These are phyloP conservation scores for Standfussiana lucernea DNA, from an alignment of 2,888 invertebrate species.

Conservation along the genomic window DNA sequence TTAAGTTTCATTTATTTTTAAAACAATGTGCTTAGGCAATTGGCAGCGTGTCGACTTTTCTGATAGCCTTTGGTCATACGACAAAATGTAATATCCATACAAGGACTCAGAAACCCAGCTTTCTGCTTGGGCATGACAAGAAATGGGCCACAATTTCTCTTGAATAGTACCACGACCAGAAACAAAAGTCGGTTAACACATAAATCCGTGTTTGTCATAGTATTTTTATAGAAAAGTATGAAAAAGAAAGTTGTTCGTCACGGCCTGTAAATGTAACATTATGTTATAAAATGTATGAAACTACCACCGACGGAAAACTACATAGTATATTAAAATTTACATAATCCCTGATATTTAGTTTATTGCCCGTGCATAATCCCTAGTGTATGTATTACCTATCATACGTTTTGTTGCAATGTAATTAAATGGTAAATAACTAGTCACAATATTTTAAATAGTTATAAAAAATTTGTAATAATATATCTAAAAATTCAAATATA, in stretches of 20 bases:
- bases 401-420: neutral
- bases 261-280: constrained; percentile 52
- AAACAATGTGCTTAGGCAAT: constrained; percentile 9
- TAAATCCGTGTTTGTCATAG: neutral
- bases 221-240: constrained; percentile 43
- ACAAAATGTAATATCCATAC: neutral
- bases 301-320: constrained; percentile 47
- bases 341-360: constrained; percentile 58
- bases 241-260: constrained; percentile 65
- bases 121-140: neutral
- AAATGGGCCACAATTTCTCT: neutral
- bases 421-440: constrained; percentile 12
- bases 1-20: constrained; percentile 55
- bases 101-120: neutral
- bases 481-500: neutral
- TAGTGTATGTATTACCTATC: constrained; percentile 9
- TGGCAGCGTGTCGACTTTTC: constrained; percentile 18
- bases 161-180: neutral
- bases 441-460: neutral
- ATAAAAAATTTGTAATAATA: neutral
- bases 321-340: constrained; percentile 42
- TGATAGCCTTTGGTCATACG: neutral
- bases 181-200: neutral
- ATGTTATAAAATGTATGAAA: constrained; percentile 56
- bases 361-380: constrained; percentile 32